Percentiles rank a stretch among this genome's conserved stretches.
Conservation (phyloP, 2,888 invertebrate genomes). For the Sclerodermus sp. region DNA sequence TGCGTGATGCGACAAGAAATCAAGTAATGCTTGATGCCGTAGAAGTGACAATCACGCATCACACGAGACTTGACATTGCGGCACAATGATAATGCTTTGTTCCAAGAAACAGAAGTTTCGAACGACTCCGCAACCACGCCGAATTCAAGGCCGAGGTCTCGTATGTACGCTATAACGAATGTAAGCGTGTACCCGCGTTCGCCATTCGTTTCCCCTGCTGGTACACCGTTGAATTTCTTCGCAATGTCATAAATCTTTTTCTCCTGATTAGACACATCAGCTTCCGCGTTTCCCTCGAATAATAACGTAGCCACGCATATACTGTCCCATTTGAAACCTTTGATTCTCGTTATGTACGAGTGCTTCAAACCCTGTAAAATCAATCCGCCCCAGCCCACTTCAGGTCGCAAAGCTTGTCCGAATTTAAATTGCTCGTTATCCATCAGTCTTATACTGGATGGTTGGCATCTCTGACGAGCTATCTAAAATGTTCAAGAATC, state of each 20-base stretch:
- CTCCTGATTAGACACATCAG: slow-evolving; percentile 76
- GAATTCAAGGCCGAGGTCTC: slow-evolving; percentile 89
- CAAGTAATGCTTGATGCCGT: slow-evolving; percentile 66
- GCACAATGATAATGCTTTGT: slow-evolving; percentile 80
- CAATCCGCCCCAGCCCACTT: slow-evolving; percentile 65
- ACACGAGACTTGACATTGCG: slow-evolving; percentile 86
- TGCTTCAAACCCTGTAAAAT: slow-evolving; percentile 82
- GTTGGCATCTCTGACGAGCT: slow-evolving; percentile 71
- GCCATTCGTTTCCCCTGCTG: slow-evolving; percentile 92
- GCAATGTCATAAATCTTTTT: slow-evolving; percentile 80
- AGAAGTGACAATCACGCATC: slow-evolving; percentile 63
- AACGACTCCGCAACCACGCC: slow-evolving; percentile 93
- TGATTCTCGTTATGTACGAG: slow-evolving; percentile 83
- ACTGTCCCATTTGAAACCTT: slow-evolving; percentile 77
- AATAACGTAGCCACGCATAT: slow-evolving; percentile 92
- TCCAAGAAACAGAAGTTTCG: slow-evolving; percentile 99
- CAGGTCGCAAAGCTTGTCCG: slow-evolving; percentile 77
- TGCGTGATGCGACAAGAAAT: slow-evolving; percentile 89
- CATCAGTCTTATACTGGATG: slow-evolving; percentile 93
- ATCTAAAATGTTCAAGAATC: too few relatives aligned
- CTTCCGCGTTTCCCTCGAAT: slow-evolving; percentile 77
- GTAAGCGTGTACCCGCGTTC: slow-evolving; percentile 95
- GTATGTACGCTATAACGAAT: slow-evolving; percentile 96
- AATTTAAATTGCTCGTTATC: slow-evolving; percentile 98
- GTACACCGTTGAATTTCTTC: slow-evolving; percentile 74